Evolutionary conservation across 2,888 invertebrate species (phyloP), one percentile per base, ranked within the genome.

Genomic region (Ethmia dodecea): DNA sequence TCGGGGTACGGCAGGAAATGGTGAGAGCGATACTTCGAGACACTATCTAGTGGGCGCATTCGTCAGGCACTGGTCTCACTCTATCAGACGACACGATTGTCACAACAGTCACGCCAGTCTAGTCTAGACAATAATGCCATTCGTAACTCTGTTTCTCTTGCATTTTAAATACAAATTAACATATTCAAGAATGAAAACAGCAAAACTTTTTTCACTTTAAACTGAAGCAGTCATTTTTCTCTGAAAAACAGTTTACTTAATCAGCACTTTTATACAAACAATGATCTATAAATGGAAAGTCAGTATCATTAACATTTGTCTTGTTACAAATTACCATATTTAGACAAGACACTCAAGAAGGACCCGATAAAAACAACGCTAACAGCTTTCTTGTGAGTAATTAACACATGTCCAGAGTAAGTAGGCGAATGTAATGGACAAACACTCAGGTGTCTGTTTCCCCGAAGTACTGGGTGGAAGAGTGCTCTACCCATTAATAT

Each of bases 401-500:
- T 60, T 58, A 60, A 52, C 55, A 56, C 47, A 47, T 55, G 47
- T 42, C 51, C 49, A 5, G 26, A 11, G n/a, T 32, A 32, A 35
- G 31, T 38, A 35, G 60, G 52, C 52, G 58, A 60, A 66, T 59
- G 56, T 60, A 72, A 70, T 68, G 66, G 66, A 69, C 65, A 73
- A 72, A 67, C 70, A 55, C 62, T 60, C 56, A 69, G 64, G 66
- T 67, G 63, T 50, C 49, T 60, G 56, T 62, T 77, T 79, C 76
- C 68, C 59, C 66, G 75, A 74, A 77, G 69, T 64, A 68, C 52
- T 66, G n/a, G 61, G 55, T 67, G 60, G 64, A 71, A 67, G 69
- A 73, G 69, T 65, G 70, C 53, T 52, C 66, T 54, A 50, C 52
- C 68, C 69, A 80, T 83, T 79, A 83, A 83, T 83, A 84, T 84